Evolutionary conservation across 2,113 vertebrate species (phyloP).

Genomic region (Saguinus imperator): DNA sequence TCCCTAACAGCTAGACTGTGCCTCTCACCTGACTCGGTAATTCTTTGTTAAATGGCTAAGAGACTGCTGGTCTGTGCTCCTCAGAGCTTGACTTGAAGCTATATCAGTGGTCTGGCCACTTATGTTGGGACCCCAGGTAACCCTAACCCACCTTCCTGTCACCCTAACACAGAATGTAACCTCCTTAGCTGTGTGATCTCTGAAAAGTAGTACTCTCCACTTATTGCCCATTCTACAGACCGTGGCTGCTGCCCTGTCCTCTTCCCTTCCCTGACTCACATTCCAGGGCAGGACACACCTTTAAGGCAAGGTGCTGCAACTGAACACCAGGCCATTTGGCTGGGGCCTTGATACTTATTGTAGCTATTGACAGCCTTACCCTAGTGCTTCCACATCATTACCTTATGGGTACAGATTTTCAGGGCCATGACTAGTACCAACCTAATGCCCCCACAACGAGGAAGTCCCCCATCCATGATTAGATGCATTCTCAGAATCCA

Average conservation of each 20-base stretch:
- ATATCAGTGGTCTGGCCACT: neutral
- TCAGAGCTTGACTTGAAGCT: neutral
- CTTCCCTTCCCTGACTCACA: neutral
- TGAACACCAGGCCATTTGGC: neutral
- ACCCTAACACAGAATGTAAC: neutral
- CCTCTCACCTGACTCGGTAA: neutral
- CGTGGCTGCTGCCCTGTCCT: fast-evolving
- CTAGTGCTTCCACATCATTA: neutral
- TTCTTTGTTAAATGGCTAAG: neutral
- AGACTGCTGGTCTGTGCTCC: neutral
- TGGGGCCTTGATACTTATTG: neutral
- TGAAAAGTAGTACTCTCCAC: neutral
- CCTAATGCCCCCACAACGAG: neutral
- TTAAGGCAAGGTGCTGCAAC: neutral
- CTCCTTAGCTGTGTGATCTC: neutral
- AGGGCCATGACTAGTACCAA: neutral
- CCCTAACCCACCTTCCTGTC: neutral
- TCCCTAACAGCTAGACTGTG: neutral
- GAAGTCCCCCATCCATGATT: neutral
- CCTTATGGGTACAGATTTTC: neutral
- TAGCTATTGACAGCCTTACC: neutral
- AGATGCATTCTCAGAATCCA: neutral
- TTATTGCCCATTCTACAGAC: neutral
- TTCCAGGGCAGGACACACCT: neutral
- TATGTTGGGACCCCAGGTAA: neutral